Evolutionary conservation across 2,797 vertebrate genomes (phyloP).

Genomic region (Sarcoramphus papa): DNA sequence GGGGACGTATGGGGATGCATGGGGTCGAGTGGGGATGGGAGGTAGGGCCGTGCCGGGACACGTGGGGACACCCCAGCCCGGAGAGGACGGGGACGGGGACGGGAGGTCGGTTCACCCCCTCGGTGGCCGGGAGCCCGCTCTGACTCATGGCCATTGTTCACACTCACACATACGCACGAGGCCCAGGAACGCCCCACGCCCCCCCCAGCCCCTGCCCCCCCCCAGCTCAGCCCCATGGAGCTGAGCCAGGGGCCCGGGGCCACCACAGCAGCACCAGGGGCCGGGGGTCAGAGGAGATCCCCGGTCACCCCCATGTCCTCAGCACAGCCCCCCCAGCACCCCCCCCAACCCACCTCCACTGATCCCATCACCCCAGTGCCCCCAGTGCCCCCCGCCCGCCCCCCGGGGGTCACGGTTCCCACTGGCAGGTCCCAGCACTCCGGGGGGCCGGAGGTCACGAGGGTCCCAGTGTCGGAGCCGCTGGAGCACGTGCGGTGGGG

Average conservation of each 20-base stretch:
- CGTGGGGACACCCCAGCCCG: not conserved
- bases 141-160: slow-evolving; percentile 31
- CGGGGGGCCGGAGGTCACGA: too few species aligned
- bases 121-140: not conserved
- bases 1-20: fast-evolving
- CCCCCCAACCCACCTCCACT: not conserved
- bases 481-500: not conserved
- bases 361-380: not conserved
- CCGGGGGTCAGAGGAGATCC: not conserved
- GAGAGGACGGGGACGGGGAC: not conserved
- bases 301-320: not conserved
- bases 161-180: not conserved
- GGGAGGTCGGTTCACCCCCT: not conserved
- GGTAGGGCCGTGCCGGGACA: not conserved
- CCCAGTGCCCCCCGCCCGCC: too few species aligned
- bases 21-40: not conserved
- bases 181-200: not conserved
- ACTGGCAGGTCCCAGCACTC: not conserved
- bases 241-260: not conserved
- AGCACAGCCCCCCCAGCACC: not conserved
- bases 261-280: not conserved
- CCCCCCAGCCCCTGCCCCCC: not conserved
- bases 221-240: not conserved
- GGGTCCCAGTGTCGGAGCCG: not conserved
- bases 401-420: not conserved